Base-by-base conservation (phyloP, 1,140 invertebrate genomes). In the Penaeus japonicus region DNA sequence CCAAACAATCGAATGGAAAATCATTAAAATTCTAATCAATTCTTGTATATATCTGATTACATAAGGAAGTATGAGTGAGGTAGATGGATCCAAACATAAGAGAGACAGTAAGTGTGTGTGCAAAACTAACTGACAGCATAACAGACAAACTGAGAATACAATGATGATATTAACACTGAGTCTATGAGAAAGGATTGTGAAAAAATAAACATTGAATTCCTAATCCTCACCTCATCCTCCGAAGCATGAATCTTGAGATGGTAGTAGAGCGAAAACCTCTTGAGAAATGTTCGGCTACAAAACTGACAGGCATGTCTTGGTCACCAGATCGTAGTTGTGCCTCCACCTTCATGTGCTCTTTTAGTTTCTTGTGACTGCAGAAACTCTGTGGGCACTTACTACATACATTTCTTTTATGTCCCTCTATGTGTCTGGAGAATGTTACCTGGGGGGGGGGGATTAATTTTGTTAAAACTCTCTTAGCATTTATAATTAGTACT, bases 391-490 rank as follows among this genome's bases (percentile, higher is more conserved):
- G 39, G 65, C 87, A 89, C 35, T 89, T 78, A n/a, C 53, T 77
- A 27, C 87, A 89, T n/a, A 78, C 47, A 53, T 89, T 89, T 47
- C 73, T 89, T 75, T 89, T 84, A 39, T 89, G 81, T 7, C 87
- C 57, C 30, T 65, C 32, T 73, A 89, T 84, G 53, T 89, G 87
- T 73, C 47, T 39, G 35, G 54, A 24, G 35, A 35, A 84, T 53
- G 82, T 84, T 4, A 78, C 47, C 87, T 84, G 73, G 35, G 0
- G 18, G 62, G 17, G 35, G 24, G 22, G 53, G 7, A 7, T 39
- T 39, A 39, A 39, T 22, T 47, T 18, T 12, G 30, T 80, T 17
- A 1, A 15, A 47, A 53, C 18, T 30, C 47, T 53, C 78, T 35
- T 5, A 80, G 47, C 32, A 22, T 22, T 20, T 24, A 75, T 12